Conservation (phyloP, 2,113 vertebrate genomes). For the Peromyscus californicus region DNA sequence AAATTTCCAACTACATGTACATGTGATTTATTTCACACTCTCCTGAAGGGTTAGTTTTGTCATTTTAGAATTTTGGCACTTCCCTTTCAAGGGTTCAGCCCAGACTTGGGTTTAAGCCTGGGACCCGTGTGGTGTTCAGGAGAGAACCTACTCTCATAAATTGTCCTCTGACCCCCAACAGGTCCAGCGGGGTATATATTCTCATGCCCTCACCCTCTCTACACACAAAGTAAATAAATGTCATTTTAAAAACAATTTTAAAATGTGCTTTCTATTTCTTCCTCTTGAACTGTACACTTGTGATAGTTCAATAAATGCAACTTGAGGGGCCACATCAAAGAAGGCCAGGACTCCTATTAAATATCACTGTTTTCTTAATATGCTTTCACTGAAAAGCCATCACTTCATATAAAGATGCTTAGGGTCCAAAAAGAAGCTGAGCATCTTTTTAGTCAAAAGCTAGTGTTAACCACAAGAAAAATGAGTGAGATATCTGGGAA, state of each 20-base stretch:
- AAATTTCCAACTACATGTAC: no score
- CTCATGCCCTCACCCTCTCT: not conserved
- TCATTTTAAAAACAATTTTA: not conserved
- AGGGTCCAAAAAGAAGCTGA: not conserved
- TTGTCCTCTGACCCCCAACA: not conserved
- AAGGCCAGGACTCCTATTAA: not conserved
- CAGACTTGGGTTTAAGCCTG: not conserved
- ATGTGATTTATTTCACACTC: not conserved
- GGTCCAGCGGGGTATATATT: not conserved
- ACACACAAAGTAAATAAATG: not conserved
- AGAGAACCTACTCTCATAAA: not conserved
- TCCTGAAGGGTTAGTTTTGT: not conserved
- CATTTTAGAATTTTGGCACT: not conserved
- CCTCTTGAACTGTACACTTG: not conserved
- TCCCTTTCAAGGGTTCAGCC: not conserved
- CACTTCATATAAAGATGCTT: not conserved
- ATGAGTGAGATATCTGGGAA: not conserved
- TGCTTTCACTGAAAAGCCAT: not conserved
- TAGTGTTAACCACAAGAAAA: not conserved
- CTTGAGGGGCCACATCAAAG: not conserved
- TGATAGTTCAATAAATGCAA: not conserved
- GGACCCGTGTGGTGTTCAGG: no score
- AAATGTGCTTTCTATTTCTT: not conserved
- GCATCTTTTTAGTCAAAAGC: not conserved
- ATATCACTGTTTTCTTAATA: not conserved